Conservation (phyloP, 2,888 invertebrate genomes). For the Limnephilus auricula region DNA sequence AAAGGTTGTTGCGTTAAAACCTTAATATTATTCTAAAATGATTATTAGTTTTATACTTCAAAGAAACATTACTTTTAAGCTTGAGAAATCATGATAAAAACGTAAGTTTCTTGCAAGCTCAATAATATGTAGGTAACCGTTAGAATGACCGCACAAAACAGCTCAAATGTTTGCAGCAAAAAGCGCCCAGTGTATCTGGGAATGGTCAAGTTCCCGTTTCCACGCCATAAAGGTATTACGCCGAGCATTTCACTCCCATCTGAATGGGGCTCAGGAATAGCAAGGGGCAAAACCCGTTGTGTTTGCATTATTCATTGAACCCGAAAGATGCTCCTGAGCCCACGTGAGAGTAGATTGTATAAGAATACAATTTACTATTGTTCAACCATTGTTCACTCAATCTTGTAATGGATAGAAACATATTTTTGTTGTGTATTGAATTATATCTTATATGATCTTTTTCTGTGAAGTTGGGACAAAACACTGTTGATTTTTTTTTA, state of each 20-base stretch:
- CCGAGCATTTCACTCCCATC: neutral
- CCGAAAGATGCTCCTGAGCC: neutral
- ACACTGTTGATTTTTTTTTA: too few species aligned
- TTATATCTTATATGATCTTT: too few species aligned
- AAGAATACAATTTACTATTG: neutral
- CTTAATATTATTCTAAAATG: too few species aligned
- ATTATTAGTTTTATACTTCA: too few species aligned
- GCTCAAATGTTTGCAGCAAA: neutral
- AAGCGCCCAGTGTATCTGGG: neutral
- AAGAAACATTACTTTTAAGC: too few species aligned
- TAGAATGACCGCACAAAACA: neutral
- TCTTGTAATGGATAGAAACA: too few species aligned
- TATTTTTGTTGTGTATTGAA: too few species aligned
- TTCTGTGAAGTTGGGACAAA: too few species aligned
- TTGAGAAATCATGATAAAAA: neutral
- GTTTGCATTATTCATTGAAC: neutral
- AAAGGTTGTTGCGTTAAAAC: too few species aligned
- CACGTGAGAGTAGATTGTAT: neutral
- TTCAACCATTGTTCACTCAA: neutral
- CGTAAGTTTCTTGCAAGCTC: neutral
- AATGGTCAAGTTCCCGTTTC: neutral
- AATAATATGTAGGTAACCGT: neutral
- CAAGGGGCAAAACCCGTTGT: neutral
- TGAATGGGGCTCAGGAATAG: neutral
- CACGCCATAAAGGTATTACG: neutral